Conservation (phyloP, 2,888 invertebrate genomes). For the Nematopogon swammerdamellus region DNA sequence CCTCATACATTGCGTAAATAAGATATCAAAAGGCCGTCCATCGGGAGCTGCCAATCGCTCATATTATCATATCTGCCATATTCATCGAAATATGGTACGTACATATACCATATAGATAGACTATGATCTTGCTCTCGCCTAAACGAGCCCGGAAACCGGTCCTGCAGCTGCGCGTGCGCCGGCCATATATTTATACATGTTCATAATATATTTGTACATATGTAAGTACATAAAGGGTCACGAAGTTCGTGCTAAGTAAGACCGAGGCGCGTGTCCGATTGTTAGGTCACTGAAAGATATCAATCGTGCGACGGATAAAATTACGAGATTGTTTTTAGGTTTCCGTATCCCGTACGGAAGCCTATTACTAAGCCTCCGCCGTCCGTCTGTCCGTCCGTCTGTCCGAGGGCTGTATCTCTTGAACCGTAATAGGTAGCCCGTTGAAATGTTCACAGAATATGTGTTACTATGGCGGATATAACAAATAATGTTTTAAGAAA, state of each 20-base stretch:
- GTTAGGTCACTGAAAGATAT: not conserved
- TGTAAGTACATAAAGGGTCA: not conserved
- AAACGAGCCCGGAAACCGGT: slow-evolving; percentile 45
- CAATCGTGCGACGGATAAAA: not conserved
- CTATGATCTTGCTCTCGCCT: slow-evolving; percentile 2
- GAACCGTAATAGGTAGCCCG: too few species aligned
- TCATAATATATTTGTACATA: not conserved
- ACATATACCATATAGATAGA: too few species aligned
- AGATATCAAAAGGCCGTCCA: too few species aligned
- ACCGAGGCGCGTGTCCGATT: not conserved
- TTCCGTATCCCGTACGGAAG: not conserved
- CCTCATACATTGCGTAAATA: too few species aligned
- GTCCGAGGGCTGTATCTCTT: too few species aligned
- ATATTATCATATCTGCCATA: too few species aligned
- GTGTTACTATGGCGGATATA: not conserved
- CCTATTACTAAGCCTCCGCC: not conserved
- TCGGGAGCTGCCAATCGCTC: too few species aligned
- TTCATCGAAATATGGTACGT: too few species aligned
- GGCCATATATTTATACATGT: slow-evolving; percentile 3
- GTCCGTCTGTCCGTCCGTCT: not conserved
- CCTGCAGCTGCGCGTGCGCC: slow-evolving; percentile 46
- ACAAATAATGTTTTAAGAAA: too few species aligned
- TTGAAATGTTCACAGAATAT: too few species aligned
- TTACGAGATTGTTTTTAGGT: not conserved
- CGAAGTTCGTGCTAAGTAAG: not conserved